Percentiles rank a stretch among this genome's conserved stretches.
phyloP scores from a whole-genome alignment of 92 coral and sea anemone species.

The Siderastrea radians region DNA sequence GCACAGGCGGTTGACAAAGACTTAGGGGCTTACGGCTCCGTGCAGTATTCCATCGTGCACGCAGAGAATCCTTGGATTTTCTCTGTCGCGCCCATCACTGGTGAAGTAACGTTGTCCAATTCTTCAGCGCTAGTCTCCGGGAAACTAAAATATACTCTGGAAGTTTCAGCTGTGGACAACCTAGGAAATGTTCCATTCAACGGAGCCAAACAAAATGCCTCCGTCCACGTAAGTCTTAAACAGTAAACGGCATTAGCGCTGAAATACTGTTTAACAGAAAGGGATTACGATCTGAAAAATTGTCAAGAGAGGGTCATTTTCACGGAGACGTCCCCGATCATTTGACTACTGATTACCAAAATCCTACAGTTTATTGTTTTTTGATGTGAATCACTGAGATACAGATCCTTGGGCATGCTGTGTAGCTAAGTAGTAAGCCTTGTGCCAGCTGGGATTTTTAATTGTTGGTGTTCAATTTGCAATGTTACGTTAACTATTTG shows the following conservation, averaged over 20 bases:
- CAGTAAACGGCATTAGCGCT: neutral
- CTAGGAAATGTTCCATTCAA: constrained; percentile 67
- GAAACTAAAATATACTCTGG: constrained; percentile 30
- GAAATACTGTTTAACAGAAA: too few species aligned
- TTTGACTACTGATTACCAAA: too few species aligned
- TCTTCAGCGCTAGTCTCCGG: constrained; percentile 30
- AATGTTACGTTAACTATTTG: too few species aligned
- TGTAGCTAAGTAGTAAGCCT: too few species aligned
- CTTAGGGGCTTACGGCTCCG: constrained; percentile 56
- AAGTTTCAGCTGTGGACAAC: constrained; percentile 79
- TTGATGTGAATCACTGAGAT: too few species aligned
- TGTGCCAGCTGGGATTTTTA: too few species aligned
- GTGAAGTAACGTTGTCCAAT: constrained; percentile 58
- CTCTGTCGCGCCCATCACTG: constrained; percentile 54
- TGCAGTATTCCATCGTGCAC: constrained; percentile 60
- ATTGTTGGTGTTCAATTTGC: too few species aligned
- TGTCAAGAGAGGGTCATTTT: too few species aligned
- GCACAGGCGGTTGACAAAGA: constrained; percentile 91
- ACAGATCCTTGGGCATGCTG: too few species aligned
- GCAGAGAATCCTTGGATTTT: constrained; percentile 63
- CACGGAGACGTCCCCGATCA: too few species aligned
- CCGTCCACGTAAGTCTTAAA: constrained; percentile 70
- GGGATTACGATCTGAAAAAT: too few species aligned
- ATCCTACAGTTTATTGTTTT: too few species aligned
- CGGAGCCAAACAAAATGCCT: constrained; percentile 53